Base-by-base conservation (phyloP, 2,888 invertebrate genomes). In the Epinotia bilunana region DNA sequence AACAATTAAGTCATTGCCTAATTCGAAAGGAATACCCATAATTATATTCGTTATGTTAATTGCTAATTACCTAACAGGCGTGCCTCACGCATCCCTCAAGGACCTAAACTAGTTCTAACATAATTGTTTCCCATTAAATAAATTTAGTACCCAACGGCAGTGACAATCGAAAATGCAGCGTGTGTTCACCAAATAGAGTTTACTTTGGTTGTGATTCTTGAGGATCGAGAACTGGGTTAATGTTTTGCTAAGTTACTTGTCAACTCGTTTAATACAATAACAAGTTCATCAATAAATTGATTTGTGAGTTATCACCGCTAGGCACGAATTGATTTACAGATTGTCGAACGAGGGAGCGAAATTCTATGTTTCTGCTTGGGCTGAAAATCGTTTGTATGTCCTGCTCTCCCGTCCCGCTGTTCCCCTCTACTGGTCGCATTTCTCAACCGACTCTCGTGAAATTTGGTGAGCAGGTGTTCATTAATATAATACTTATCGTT, bases 71-170 rank as follows among this genome's bases (percentile, higher is more conserved):
- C 33, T n/a, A 16, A 33, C 7, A 68, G 33, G 57, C 68, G 68
- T 68, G 68, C 18, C 58, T 23, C 68, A 68, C 68, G 68, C 58
- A 57, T 16, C 68, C 43, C 46, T 68, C 58, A 58, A 58, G 16
- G 68, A 28, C 33, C 33, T 28, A 55, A 43, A 18, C 18, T 43
- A 43, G 63, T 1, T 33, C 13, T 53, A n/a, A 11, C 11, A 1
- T n/a, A 39, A 61, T 33, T n/a, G n/a, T 61, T 39, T 33, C 23
- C 33, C 33, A n/a, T 61, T n/a, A 61, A 1, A 33, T 16, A 16
- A 1, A 16, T 61, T 16, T 16, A 61, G 16, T 9, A 20, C 11
- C 11, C 18, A 20, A 16, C 6, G n/a, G 16, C 2, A 53, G 49
- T 16, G 49, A 13, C n/a, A 6, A 53, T 53, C 53, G 16, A 53